Base-by-base conservation (phyloP, 2,113 vertebrate genomes). In the Synchiropus splendidus region DNA sequence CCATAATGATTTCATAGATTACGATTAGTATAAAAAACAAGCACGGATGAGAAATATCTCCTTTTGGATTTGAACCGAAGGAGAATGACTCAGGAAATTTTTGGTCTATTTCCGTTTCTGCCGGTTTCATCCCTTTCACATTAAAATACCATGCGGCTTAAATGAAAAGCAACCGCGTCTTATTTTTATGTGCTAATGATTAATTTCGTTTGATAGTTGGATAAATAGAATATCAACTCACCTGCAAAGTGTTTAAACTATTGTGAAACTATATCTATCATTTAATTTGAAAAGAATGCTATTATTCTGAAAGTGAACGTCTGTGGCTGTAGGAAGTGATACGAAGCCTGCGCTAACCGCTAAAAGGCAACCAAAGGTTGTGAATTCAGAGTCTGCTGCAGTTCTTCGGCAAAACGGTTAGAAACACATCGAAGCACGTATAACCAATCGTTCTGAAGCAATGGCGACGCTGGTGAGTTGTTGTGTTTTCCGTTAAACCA, bases 1-100 rank as follows among this genome's bases (percentile, higher is more conserved):
- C 91, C 93, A 94, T 94, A 45, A 5, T 12, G 2, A 5, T 11
- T 3, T n/a, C 8, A 4, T 21, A 37, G 0, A 3, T 36, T 44
- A 32, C 3, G 1, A 12, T 10, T 2, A 13, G 5, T 2, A 42
- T 15, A 10, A 42, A 14, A 42, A 14, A 6, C 3, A 6, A n/a
- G 15, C 13, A 11, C 14, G 31, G 14, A 11, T 16, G 14, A 21
- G 6, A 10, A 2, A 12, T 34, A 31, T 10, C 45, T 46, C 2
- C 15, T 42, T 37, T 21, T 18, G 13, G 11, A 17, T 56, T 66
- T 54, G 16, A 77, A 69, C 18, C 16, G 8, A 2, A 14, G 9
- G 10, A 35, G 36, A 34, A 63, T 75, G 69, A 81, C 67, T 71
- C 70, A 55, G 75, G 72, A 80, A 70, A 64, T 54, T 10, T 35